Conservation (phyloP, 2,113 vertebrate genomes). For the Sphyrna mokarran region DNA sequence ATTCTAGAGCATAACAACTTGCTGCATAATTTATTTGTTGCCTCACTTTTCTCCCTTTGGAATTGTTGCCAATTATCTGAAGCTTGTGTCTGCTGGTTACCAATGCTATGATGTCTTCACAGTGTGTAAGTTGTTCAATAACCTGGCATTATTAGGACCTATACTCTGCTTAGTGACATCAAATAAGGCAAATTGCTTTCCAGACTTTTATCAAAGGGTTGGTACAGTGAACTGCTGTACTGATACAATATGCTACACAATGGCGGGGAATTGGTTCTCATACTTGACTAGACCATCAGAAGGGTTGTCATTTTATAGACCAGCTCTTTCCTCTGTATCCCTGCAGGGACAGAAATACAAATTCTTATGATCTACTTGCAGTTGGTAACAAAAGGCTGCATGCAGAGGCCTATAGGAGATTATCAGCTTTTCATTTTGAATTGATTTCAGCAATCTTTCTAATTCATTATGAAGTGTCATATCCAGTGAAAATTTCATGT, state of each 20-base stretch:
- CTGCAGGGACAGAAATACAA: neutral
- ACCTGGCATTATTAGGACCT: neutral
- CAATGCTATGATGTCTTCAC: neutral
- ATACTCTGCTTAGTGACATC: neutral
- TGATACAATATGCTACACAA: neutral
- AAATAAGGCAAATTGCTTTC: neutral
- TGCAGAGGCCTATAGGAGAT: neutral
- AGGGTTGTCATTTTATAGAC: neutral
- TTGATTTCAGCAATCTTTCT: neutral
- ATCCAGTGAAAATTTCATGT: no score
- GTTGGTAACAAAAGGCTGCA: neutral
- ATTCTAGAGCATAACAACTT: neutral
- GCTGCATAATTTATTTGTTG: neutral
- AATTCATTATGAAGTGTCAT: neutral
- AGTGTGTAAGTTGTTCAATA: neutral
- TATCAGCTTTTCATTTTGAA: neutral
- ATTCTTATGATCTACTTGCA: neutral
- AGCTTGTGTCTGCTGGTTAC: neutral
- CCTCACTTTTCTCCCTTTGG: neutral
- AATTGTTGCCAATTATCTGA: neutral
- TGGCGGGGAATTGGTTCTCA: neutral
- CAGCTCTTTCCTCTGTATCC: neutral
- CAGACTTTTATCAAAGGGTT: neutral
- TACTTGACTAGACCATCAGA: neutral
- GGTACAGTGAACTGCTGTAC: neutral